Evolutionary conservation across 1,140 invertebrate genomes (phyloP).

Genomic region (Camponotus floridanus): DNA sequence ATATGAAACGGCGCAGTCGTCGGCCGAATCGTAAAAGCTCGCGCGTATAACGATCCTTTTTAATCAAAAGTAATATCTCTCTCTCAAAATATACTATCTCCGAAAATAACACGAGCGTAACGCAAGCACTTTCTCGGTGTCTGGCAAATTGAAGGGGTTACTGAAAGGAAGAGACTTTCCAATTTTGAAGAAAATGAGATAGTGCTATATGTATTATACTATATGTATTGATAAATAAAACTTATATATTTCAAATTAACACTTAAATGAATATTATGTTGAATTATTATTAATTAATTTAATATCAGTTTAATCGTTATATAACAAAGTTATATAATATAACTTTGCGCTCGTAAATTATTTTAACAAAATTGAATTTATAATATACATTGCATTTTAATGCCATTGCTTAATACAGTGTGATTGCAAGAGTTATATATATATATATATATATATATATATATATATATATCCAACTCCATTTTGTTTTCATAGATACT

Average conservation of each 20-base stretch:
- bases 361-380: neutral
- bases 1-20: conserved; percentile 55
- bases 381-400: neutral
- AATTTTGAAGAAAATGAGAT: neutral
- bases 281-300: too few species aligned
- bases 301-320: neutral
- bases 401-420: conserved; percentile 11
- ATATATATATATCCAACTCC: neutral
- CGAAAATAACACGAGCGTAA: neutral
- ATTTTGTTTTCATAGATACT: neutral
- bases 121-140: conserved; percentile 36
- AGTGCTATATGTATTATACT: too few species aligned
- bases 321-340: too few species aligned
- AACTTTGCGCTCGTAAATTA: neutral
- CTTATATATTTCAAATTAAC: neutral
- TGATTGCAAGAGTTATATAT: conserved; percentile 2
- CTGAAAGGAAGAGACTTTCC: neutral
- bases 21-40: conserved; percentile 52
- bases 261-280: neutral
- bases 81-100: conserved; percentile 10
- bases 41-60: neutral
- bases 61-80: conserved; percentile 41
- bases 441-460: neutral
- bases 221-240: neutral
- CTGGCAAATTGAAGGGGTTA: neutral